Base-by-base conservation (phyloP, 1,140 invertebrate species). In the Drosophila funebris region DNA sequence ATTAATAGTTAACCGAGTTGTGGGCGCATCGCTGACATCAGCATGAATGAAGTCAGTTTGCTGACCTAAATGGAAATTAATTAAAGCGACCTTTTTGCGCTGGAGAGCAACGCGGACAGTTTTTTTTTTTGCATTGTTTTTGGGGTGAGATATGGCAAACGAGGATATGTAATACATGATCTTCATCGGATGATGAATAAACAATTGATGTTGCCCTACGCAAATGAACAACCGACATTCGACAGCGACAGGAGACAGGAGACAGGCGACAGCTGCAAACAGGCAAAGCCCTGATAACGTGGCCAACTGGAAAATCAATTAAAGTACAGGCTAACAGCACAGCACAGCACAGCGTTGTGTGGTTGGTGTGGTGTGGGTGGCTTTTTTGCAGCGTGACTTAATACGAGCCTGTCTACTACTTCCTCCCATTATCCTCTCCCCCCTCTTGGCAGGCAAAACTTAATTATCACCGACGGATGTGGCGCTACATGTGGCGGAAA, bases 381-480 rank as follows among this genome's bases (percentile, higher is more conserved):
- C 29, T 37, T 11, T 11, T 27, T 27, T 33, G 29, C 43, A 50
- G 68, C 48, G 37, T 57, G 63, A 46, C 73, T 75, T 72, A 73
- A 61, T 72, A 44, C 37, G 73, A 31, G 14, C 53, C 68, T 58
- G 14, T 29, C 24, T 58, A 33, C 29, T 31, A 33, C 3, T 44
- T 11, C 14, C 46, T 14, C 27, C 5, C 2, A 27, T n/a, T 11
- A 20, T 20, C 20, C 18, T 16, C 29, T 20, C 4, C 13, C 3
- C 9, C 33, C 8, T 37, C 13, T 39, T 52, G 37, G 39, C 36
- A 53, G 64, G 68, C 54, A 54, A 78, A 87, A 88, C 83, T 88
- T 88, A 88, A 88, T 88, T 88, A 88, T 88, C 78, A 85, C 61
- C 52, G 54, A 69, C 83, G 83, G 83, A 88, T 88, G 83, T 88